Conservation (phyloP, 2,888 invertebrate species). For the Cotesia congregata region DNA sequence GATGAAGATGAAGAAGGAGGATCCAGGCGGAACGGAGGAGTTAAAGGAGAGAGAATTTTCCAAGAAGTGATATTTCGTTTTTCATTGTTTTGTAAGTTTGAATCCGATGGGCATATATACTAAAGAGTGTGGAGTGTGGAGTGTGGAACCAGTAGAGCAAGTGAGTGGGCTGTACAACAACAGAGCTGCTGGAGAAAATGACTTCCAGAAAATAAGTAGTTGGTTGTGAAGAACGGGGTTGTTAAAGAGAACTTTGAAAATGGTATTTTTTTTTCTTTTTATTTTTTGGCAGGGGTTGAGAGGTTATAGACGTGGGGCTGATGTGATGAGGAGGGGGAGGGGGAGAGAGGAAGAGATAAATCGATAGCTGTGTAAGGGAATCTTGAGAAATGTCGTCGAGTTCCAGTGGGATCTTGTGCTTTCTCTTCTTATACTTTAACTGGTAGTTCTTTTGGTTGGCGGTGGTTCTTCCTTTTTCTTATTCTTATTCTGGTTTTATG, state of each 20-base stretch:
- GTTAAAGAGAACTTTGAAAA: constrained; percentile 44
- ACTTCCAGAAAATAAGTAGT: constrained; percentile 44
- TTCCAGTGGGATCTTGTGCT: constrained; percentile 37
- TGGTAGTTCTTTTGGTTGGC: neutral
- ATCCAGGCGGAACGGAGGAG: neutral
- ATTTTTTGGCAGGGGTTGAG: constrained; percentile 36
- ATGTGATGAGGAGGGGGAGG: neutral
- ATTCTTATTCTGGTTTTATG: neutral
- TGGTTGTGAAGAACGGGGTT: constrained; percentile 24
- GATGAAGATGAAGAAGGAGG: constrained; percentile 26
- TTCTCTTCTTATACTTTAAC: constrained; percentile 14
- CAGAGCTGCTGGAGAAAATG: constrained; percentile 40
- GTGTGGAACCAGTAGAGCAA: constrained; percentile 4
- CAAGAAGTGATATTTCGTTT: constrained; percentile 32
- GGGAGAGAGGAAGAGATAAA: constrained; percentile 37
- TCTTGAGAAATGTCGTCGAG: constrained; percentile 47
- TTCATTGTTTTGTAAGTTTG: constrained; percentile 35
- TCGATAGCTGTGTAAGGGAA: constrained; percentile 49
- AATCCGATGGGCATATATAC: constrained; percentile 16
- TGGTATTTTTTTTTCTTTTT: constrained; percentile 44
- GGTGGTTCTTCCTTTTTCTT: constrained; percentile 12
- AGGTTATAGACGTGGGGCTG: constrained; percentile 39
- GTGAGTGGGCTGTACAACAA: constrained; percentile 20
- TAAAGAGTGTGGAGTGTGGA: constrained; percentile 10
- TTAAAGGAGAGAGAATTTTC: constrained; percentile 21